Percentiles rank a stretch among this genome's conserved stretches.
Conservation (phyloP, 2,113 vertebrate species). For the Scartelaos histophorus region DNA sequence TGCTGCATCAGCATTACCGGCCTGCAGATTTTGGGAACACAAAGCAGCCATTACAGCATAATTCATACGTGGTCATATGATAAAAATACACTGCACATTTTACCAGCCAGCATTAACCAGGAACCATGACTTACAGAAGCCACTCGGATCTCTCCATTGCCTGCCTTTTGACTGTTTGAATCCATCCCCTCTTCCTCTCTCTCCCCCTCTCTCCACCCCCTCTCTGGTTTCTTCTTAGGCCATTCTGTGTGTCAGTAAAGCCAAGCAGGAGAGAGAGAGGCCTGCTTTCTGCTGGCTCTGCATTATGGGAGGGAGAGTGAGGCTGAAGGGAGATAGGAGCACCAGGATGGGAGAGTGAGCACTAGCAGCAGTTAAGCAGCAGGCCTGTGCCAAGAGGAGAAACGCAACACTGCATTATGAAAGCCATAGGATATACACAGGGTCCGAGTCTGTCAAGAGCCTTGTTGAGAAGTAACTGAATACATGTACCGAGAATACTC, state of each 20-base stretch:
- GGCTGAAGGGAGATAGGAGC: constrained; percentile 42
- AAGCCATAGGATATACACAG: constrained; percentile 61
- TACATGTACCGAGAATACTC: no score
- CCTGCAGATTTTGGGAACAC: constrained; percentile 58
- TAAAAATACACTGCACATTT: constrained; percentile 15
- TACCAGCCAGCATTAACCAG: constrained; percentile 8
- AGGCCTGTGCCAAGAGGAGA: constrained; percentile 77
- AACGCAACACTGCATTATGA: constrained; percentile 80
- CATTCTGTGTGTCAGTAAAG: constrained; percentile 68
- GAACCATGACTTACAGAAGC: constrained; percentile 9
- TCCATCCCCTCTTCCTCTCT: constrained; percentile 38
- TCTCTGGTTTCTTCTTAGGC: constrained; percentile 64
- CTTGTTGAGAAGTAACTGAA: no score
- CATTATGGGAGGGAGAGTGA: constrained; percentile 74
- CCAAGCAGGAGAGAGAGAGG: constrained; percentile 55
- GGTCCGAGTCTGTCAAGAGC: constrained; percentile 38
- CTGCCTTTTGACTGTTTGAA: constrained; percentile 58
- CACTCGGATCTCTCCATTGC: constrained; percentile 28
- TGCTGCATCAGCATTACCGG: constrained; percentile 59
- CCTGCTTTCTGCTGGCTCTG: constrained; percentile 77
- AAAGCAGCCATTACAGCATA: constrained; percentile 34
- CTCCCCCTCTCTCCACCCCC: constrained; percentile 52
- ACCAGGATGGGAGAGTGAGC: constrained; percentile 64
- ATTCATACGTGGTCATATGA: constrained; percentile 42
- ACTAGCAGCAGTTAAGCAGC: constrained; percentile 75